Evolutionary conservation across 2,888 invertebrate species (phyloP), one percentile per base, ranked within the genome.

Genomic region (Microctonus hyperodae): DNA sequence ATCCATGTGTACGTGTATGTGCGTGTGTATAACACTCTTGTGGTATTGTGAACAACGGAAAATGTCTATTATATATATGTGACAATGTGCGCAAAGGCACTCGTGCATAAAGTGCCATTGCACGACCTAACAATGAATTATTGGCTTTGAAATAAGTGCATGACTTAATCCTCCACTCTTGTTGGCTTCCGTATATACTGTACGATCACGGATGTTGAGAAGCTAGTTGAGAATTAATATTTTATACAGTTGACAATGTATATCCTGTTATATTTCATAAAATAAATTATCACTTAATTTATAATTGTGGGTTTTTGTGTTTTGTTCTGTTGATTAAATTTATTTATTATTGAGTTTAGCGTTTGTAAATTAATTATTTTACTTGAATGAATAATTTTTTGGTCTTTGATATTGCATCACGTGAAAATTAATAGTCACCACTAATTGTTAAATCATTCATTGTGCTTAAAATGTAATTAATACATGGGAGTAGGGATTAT

Each of bases 111-210:
- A 77, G 75, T 78, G 77, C 76, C 78, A 78, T 79, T 79, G 76
- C 75, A 79, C 78, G 78, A 80, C 78, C 75, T 77, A 78, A 79
- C 81, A 78, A 76, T 78, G 75, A 79, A 76, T 79, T 80, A 81
- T 80, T 80, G 78, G 79, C 80, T 81, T 79, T 79, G 76, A 78
- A 79, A 80, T n/a, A 79, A 77, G 73, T 67, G 65, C 71, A 67
- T 77, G 72, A 70, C 75, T 77, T 78, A 79, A 77, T 80, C 78
- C n/a, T n/a, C n/a, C 28, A 75, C 62, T 61, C 74, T 78, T 71
- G 73, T 77, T 78, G 78, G 81, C 81, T 82, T 81, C 79, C 59
- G 37, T 16, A 58, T 10, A 10, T 35, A 9, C 28, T 9, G 10
- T 35, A 72, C 73, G 73, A 71, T 75, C 73, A 69, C 74, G 74